Evolutionary conservation across 1,140 invertebrate genomes (phyloP).

Genomic region (Gonatopus flavifemur): DNA sequence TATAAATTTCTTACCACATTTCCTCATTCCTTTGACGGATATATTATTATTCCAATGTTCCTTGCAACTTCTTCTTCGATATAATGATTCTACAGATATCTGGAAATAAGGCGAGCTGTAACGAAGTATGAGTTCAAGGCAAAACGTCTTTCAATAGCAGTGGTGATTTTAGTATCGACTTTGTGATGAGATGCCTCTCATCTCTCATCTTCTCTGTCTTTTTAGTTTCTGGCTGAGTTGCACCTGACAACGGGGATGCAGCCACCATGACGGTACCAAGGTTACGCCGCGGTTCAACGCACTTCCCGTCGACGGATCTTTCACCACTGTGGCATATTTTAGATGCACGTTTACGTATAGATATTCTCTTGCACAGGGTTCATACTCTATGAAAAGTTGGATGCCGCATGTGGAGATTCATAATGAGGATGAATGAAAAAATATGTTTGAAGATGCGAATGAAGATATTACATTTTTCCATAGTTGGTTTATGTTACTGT

Average conservation of each 20-base stretch:
- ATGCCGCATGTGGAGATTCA: no score
- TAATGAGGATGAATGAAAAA: no score
- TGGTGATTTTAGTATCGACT: constrained; percentile 14
- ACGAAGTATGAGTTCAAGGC: no score
- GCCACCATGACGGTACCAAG: constrained; percentile 53
- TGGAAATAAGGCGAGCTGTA: background rate
- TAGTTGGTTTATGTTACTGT: no score
- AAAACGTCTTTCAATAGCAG: no score
- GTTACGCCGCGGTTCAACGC: constrained; percentile 54
- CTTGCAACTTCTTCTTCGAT: no score
- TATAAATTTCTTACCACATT: background rate
- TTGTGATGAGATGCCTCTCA: constrained; percentile 17
- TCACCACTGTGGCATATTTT: constrained; percentile 24
- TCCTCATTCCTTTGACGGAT: background rate
- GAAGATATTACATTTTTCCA: no score
- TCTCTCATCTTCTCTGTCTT: constrained; percentile 5
- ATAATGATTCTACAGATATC: background rate
- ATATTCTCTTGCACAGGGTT: no score
- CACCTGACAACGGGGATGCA: constrained; percentile 52
- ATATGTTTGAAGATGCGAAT: no score
- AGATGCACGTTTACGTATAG: no score
- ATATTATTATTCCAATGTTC: background rate
- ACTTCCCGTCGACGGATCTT: constrained; percentile 43
- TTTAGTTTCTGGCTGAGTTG: no score
- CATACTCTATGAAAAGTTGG: no score